These are phyloP conservation scores for Ypsolopha scabrella DNA, from an alignment of 2,888 invertebrate genomes.

Conservation along the genomic window DNA sequence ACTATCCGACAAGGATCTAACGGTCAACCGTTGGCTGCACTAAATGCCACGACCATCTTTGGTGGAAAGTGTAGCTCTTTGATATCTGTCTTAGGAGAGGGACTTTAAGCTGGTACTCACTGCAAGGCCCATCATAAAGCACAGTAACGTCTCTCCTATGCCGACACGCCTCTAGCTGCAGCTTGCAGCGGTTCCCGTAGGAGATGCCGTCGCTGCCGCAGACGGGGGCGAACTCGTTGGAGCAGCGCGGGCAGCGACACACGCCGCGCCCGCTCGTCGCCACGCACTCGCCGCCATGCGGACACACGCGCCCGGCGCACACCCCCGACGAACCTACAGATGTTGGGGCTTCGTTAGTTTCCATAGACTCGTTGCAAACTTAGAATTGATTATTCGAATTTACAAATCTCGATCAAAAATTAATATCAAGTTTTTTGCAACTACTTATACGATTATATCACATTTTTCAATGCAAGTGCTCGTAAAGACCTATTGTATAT, in stretches of 20 bases:
- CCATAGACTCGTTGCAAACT: no score
- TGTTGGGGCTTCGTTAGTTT: not conserved
- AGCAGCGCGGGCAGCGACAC: conserved; percentile 88
- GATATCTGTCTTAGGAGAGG: not conserved
- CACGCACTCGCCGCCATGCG: conserved; percentile 77
- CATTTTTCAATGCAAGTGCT: no score
- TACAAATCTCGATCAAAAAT: no score
- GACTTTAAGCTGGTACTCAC: conserved; percentile 73
- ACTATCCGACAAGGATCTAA: no score
- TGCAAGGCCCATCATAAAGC: conserved; percentile 86
- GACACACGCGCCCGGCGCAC: conserved; percentile 78
- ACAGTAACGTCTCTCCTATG: conserved; percentile 80
- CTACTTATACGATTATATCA: no score
- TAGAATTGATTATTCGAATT: no score
- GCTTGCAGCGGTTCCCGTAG: conserved; percentile 86
- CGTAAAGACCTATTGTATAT: no score
- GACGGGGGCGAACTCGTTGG: conserved; percentile 86
- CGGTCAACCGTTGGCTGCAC: no score
- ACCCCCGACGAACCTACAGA: conserved; percentile 73
- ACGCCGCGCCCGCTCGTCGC: conserved; percentile 78
- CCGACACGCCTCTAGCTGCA: conserved; percentile 83
- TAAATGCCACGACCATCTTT: no score
- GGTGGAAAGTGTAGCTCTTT: no score
- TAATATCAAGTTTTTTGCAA: no score
- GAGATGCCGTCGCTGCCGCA: conserved; percentile 87